Percentiles rank a stretch among this genome's conserved stretches.
Evolutionary conservation across 2,797 vertebrate species (phyloP).

Genomic region (Scomberomorus guttatus): DNA sequence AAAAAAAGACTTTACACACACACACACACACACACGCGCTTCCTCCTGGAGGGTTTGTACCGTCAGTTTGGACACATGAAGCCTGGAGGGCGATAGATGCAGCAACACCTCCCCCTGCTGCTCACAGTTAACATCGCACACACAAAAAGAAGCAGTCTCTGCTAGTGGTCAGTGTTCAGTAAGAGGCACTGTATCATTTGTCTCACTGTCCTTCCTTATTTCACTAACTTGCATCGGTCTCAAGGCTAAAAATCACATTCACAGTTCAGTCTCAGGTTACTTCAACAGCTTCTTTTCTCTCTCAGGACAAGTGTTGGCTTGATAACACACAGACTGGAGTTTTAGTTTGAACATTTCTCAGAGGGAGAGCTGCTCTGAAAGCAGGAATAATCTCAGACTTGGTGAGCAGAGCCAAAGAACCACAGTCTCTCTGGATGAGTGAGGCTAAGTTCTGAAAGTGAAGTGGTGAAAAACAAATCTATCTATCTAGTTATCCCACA

Average conservation of each 20-base stretch:
- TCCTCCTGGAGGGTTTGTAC: conserved; percentile 75
- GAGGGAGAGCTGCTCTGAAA: not conserved
- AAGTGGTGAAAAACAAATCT: too few relatives aligned
- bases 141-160: conserved; percentile 6
- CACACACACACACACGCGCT: conserved; percentile 7
- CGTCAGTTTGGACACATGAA: conserved; percentile 60
- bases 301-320: not conserved
- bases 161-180: conserved; percentile 35
- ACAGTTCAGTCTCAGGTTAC: conserved; percentile 50
- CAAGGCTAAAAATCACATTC: conserved; percentile 60
- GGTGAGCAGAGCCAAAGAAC: not conserved
- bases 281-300: conserved; percentile 5
- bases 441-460: too few relatives aligned
- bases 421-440: not conserved
- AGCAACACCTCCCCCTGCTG: conserved; percentile 74
- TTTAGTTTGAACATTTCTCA: not conserved
- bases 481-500: not conserved
- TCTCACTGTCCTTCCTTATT: conserved; percentile 19
- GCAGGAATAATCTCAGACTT: not conserved
- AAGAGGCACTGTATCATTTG: conserved; percentile 51
- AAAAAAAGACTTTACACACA: conserved; percentile 37
- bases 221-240: conserved; percentile 16
- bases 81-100: conserved; percentile 29
- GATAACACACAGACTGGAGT: not conserved
- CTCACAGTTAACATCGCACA: conserved; percentile 57